Evolutionary conservation across 2,888 invertebrate genomes (phyloP).

Genomic region (Acanthopleura granulata): DNA sequence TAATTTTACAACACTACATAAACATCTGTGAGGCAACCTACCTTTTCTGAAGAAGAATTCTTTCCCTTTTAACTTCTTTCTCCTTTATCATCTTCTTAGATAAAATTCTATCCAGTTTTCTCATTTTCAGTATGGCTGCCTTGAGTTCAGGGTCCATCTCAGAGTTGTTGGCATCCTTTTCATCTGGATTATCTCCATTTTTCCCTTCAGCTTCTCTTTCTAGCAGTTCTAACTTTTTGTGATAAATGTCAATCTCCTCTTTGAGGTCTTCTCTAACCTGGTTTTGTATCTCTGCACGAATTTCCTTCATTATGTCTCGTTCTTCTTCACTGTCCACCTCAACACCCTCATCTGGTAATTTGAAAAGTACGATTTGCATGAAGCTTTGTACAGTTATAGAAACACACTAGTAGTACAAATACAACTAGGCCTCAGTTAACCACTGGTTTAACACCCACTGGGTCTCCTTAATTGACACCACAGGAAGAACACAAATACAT

Average conservation of each 20-base stretch:
- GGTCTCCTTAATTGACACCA: too few relatives aligned
- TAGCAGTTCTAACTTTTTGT: constrained; percentile 42
- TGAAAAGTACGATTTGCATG: too few relatives aligned
- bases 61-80: constrained; percentile 63
- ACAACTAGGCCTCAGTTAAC: too few relatives aligned
- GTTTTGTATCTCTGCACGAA: constrained; percentile 59
- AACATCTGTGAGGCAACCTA: constrained; percentile 22
- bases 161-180: constrained; percentile 29
- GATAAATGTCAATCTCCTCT: constrained; percentile 57
- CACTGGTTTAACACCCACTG: too few relatives aligned
- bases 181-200: constrained; percentile 34
- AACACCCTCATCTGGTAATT: constrained; percentile 38
- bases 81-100: constrained; percentile 58
- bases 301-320: constrained; percentile 59
- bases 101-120: constrained; percentile 64
- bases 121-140: constrained; percentile 65
- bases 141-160: constrained; percentile 60
- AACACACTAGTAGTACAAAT: too few relatives aligned
- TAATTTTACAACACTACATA: too few relatives aligned
- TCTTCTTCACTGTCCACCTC: constrained; percentile 66
- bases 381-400: too few relatives aligned
- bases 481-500: too few relatives aligned
- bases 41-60: constrained; percentile 62
- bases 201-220: constrained; percentile 34
- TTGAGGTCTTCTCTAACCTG: constrained; percentile 63